phyloP scores from a whole-genome alignment of 2,113 vertebrate genomes.

The Serinus canaria region DNA sequence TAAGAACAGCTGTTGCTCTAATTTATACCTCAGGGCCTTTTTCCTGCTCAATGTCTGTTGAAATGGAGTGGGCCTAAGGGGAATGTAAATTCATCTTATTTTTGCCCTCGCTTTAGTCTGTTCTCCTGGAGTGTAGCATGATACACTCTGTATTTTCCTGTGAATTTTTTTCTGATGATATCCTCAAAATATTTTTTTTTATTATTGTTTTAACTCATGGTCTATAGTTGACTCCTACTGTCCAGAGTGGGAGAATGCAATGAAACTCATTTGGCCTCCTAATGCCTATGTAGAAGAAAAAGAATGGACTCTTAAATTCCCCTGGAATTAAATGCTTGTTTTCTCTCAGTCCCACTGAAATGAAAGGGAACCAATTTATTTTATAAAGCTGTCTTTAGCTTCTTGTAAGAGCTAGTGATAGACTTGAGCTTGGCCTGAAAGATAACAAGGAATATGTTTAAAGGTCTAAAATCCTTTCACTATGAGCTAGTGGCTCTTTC shows the following conservation, averaged over 20 bases:
- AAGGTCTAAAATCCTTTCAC: neutral
- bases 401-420: neutral
- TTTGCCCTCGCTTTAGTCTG: neutral
- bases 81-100: neutral
- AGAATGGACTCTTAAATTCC: neutral
- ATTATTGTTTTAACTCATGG: neutral
- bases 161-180: neutral
- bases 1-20: conserved; percentile 26
- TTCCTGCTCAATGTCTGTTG: neutral
- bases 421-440: neutral
- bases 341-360: neutral
- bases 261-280: neutral
- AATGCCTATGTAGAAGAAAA: neutral
- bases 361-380: neutral
- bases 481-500: neutral
- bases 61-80: neutral
- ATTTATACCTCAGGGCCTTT: conserved; percentile 34
- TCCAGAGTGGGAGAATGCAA: neutral
- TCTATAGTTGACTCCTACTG: neutral
- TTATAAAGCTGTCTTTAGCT: neutral
- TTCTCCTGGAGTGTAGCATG: neutral
- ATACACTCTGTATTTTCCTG: neutral
- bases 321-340: neutral
- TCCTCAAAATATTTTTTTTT: neutral
- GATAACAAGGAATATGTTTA: neutral